Evolutionary conservation across 2,797 vertebrate species (phyloP), one percentile per base, ranked within the genome.

Genomic region (Emydoidea blandingii): DNA sequence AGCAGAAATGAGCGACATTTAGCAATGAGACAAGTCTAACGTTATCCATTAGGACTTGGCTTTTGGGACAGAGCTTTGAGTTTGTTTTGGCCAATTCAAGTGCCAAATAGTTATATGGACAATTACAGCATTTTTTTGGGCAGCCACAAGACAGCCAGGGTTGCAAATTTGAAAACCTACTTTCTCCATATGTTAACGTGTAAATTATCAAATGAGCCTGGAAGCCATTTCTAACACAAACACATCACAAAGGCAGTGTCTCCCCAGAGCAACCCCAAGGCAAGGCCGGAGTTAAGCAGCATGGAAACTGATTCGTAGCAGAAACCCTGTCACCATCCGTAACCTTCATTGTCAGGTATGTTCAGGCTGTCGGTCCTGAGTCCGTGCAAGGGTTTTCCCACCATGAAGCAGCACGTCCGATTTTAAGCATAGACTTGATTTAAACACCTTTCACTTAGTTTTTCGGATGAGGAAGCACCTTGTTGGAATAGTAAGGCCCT

Each of bases 161-260:
- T 18, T 87, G 59, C 49, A 83, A 52, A 41, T 50, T 86, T 83
- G 88, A 92, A 95, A 95, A 93, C 89, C 87, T 41, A 50, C 50
- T 29, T 91, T 95, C 89, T 91, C 95, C 89, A 94, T 95, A 96
- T 94, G 96, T 94, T 93, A 91, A 91, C 96, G 92, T 94, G 91
- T 91, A 94, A 88, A 89, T 85, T 79, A 10, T 2, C 23, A 27
- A 79, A 90, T 14, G 2, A 65, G 81, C n/a, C 93, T 62, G 31
- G 88, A 82, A 44, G 82, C 82, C 57, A 53, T 2, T 80, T 90
- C 87, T 82, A 62, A 79, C 2, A 90, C 15, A 89, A 84, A 86
- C 12, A 4, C 11, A 37, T 54, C 27, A 62, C 37, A 87, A 47
- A 90, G 87, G 57, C 91, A 62, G 90, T 47, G 47, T 12, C 27